These are phyloP conservation scores for Rosalia funebris DNA, from an alignment of 2,888 invertebrate genomes.

Conservation along the genomic window DNA sequence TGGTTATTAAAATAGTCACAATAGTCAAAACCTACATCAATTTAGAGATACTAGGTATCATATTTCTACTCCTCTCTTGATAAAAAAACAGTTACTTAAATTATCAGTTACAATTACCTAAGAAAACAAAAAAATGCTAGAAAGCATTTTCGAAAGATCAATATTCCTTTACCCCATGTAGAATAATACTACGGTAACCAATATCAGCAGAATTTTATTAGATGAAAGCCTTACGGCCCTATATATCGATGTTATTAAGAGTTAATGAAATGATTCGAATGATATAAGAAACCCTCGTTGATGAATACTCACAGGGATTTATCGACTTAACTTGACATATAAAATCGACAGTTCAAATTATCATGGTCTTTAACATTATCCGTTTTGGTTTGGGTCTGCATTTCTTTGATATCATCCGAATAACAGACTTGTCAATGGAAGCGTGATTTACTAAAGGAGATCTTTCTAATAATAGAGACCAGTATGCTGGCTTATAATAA, in stretches of 20 bases:
- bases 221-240: too few species aligned
- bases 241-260: neutral
- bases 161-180: neutral
- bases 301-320: neutral
- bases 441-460: too few species aligned
- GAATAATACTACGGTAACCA: neutral
- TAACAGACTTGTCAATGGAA: neutral
- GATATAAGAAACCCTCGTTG: neutral
- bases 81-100: neutral
- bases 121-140: neutral
- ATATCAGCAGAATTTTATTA: too few species aligned
- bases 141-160: neutral
- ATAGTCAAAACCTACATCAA: too few species aligned
- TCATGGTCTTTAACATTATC: neutral
- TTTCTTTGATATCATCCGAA: neutral
- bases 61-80: neutral
- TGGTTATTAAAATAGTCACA: too few species aligned
- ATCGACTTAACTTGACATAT: neutral
- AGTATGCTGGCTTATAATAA: too few species aligned
- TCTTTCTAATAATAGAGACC: too few species aligned
- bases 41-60: neutral
- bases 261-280: neutral
- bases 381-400: neutral
- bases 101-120: neutral
- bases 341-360: conserved; percentile 1